These are phyloP conservation scores for Calcarius lapponicus DNA, from an alignment of 2,797 vertebrate species.

Conservation along the genomic window DNA sequence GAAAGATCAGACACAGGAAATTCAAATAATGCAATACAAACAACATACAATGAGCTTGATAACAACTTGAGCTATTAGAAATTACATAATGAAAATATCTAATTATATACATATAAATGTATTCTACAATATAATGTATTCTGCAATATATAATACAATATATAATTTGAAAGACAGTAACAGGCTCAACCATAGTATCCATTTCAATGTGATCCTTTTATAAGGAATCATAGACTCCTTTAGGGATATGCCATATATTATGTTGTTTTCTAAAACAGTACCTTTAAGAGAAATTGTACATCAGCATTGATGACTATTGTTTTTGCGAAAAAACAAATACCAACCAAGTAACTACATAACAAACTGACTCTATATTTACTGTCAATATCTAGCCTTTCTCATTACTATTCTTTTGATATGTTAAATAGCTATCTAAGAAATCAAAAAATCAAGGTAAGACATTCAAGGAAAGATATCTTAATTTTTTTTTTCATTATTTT, in stretches of 20 bases:
- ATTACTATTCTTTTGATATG: not conserved
- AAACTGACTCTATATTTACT: not conserved
- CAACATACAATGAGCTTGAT: not conserved
- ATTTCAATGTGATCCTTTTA: not conserved
- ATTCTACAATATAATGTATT: too few species aligned
- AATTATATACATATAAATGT: too few species aligned
- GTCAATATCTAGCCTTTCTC: not conserved
- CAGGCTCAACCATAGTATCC: fast-evolving
- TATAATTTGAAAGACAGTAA: not conserved
- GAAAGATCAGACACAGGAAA: not conserved
- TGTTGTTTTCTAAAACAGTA: not conserved
- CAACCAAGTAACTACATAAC: not conserved
- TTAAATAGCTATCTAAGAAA: not conserved
- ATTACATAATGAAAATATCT: not conserved
- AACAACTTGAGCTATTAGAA: not conserved
- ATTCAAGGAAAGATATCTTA: not conserved
- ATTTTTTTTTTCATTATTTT: not conserved
- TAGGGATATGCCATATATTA: not conserved
- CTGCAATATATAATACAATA: too few species aligned
- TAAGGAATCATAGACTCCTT: not conserved
- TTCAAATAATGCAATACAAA: not conserved
- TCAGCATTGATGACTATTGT: not conserved
- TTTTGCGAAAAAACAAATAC: not conserved
- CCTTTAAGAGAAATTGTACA: not conserved
- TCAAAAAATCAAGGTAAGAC: not conserved